Evolutionary conservation across 2,888 invertebrate genomes (phyloP).

Genomic region (Drosophila nr. medialis): DNA sequence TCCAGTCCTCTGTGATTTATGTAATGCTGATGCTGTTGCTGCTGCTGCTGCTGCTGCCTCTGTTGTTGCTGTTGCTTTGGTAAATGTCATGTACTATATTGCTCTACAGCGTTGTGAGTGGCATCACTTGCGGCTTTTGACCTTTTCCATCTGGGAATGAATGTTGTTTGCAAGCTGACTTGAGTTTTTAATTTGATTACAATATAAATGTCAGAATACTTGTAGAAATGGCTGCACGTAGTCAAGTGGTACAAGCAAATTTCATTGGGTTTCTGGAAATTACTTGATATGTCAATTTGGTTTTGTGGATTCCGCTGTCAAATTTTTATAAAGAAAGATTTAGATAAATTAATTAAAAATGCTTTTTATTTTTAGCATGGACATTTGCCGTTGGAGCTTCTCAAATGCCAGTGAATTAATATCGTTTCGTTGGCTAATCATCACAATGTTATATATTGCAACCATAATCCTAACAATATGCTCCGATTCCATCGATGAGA

Average conservation of each 20-base stretch:
- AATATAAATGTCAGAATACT: constrained; percentile 31
- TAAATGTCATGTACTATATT: constrained; percentile 48
- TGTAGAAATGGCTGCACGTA: constrained; percentile 3
- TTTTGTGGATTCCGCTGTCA: not conserved
- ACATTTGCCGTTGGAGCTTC: constrained; percentile 84
- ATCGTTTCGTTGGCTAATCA: constrained; percentile 85
- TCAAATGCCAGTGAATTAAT: constrained; percentile 83
- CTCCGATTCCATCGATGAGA: constrained; percentile 84
- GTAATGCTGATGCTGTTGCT: constrained; percentile 41
- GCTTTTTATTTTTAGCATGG: constrained; percentile 79
- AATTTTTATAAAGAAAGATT: not conserved
- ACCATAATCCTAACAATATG: constrained; percentile 85
- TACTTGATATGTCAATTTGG: not conserved
- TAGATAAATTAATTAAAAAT: not conserved
- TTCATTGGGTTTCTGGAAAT: not conserved
- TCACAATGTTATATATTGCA: constrained; percentile 85
- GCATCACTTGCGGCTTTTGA: constrained; percentile 42
- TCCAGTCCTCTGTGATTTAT: constrained; percentile 66
- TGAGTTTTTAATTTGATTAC: constrained; percentile 26
- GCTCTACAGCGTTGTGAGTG: constrained; percentile 15
- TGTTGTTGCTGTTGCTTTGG: constrained; percentile 23
- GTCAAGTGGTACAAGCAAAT: constrained; percentile 4
- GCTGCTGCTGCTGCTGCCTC: constrained; percentile 39
- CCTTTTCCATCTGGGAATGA: constrained; percentile 39
- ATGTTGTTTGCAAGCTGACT: constrained; percentile 19